A percentile compares a stretch with the other conserved stretches of the same genome.
These are phyloP conservation scores for Trogon surrucura DNA, from an alignment of 2,113 vertebrate genomes.

Conservation along the genomic window DNA sequence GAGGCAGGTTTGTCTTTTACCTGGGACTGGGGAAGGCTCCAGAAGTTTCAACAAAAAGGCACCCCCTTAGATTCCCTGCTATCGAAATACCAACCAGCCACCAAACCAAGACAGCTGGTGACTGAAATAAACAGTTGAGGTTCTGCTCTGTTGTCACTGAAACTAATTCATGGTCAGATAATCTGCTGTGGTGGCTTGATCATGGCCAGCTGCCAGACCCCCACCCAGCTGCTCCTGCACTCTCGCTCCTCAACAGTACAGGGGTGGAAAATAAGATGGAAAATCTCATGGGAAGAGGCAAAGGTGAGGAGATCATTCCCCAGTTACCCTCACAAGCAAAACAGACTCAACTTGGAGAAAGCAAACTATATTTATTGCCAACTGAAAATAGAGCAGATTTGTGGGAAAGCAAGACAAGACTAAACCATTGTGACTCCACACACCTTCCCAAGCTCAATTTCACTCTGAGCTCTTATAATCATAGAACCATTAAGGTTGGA, in stretches of 20 bases:
- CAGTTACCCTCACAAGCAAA: rapidly evolving
- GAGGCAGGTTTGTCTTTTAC: not conserved
- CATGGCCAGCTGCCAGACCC: not conserved
- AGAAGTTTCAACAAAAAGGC: not conserved
- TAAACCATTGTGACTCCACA: not conserved
- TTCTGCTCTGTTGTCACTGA: too few species aligned
- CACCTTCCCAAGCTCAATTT: not conserved
- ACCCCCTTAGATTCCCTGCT: too few species aligned
- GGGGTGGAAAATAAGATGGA: too few species aligned
- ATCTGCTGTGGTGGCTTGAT: too few species aligned
- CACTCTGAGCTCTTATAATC: too few species aligned
- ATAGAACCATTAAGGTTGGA: too few species aligned
- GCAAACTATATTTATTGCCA: not conserved
- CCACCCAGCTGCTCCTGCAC: not conserved
- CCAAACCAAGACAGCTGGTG: not conserved
- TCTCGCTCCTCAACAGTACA: too few species aligned
- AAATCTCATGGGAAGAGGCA: not conserved
- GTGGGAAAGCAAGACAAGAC: not conserved
- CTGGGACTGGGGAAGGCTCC: not conserved
- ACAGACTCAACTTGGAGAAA: not conserved
- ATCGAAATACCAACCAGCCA: too few species aligned
- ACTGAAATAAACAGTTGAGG: not conserved
- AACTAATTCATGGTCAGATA: too few species aligned
- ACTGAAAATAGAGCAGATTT: not conserved
- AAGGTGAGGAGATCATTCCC: not conserved